Conservation (phyloP, 64 coral and sea anemone genomes). For the Porites australiensis region DNA sequence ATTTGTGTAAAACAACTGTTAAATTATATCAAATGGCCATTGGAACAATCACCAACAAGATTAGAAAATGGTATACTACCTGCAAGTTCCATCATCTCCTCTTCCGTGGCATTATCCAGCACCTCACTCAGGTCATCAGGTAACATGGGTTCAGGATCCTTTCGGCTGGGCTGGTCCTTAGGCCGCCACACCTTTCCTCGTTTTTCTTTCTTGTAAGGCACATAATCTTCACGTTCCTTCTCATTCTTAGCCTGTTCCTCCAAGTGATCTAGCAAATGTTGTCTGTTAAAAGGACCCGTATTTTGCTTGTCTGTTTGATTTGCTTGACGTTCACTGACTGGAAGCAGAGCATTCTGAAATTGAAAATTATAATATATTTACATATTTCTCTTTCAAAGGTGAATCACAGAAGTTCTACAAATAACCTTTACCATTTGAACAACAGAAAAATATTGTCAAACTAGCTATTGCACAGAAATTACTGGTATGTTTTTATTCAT, state of each 20-base stretch:
- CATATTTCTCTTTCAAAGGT: too few relatives aligned
- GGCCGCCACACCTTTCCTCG: conserved; percentile 92
- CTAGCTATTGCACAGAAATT: too few relatives aligned
- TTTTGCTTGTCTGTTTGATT: conserved; percentile 87
- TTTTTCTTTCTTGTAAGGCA: conserved; percentile 98
- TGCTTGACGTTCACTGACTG: conserved; percentile 73
- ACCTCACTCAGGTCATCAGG: conserved; percentile 95
- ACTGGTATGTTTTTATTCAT: too few relatives aligned
- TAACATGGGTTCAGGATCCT: conserved; percentile 69
- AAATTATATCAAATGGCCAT: neutral
- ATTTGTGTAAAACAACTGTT: neutral
- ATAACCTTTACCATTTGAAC: too few relatives aligned
- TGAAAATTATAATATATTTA: neutral
- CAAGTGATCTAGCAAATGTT: conserved; percentile 82
- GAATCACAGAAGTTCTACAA: too few relatives aligned
- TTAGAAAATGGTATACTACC: conserved; percentile 35
- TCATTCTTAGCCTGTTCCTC: conserved; percentile 88
- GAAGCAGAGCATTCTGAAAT: conserved; percentile 82
- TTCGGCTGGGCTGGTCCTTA: conserved; percentile 66
- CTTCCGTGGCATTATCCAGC: conserved; percentile 90
- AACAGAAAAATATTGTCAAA: too few relatives aligned
- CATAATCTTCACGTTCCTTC: conserved; percentile 80
- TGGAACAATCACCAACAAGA: neutral
- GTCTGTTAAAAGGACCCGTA: conserved; percentile 81
- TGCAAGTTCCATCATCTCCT: conserved; percentile 92